These are phyloP conservation scores for Cetonia aurata DNA, from an alignment of 2,888 invertebrate species.

Conservation along the genomic window DNA sequence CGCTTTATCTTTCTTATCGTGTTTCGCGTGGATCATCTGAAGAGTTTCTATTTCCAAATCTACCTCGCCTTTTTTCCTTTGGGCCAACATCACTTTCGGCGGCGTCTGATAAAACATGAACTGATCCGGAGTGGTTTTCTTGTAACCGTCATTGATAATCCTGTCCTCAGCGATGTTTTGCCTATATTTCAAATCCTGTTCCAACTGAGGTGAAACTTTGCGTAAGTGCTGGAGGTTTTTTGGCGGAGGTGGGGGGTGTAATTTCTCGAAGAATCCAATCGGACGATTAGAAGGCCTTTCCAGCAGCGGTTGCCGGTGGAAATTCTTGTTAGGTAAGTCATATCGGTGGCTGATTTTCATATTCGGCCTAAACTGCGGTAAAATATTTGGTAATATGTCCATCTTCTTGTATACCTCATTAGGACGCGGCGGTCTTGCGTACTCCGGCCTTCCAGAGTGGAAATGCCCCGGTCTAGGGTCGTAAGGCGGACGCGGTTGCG, in stretches of 20 bases:
- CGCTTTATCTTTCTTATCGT: conserved; percentile 61
- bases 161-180: conserved; percentile 43
- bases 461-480: conserved; percentile 67
- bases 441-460: conserved; percentile 65
- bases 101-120: conserved; percentile 61
- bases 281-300: conserved; percentile 66
- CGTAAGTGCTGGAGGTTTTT: conserved; percentile 66
- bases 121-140: conserved; percentile 54
- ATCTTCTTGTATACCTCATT: conserved; percentile 64
- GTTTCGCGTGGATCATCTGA: conserved; percentile 77
- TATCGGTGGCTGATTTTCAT: conserved; percentile 65
- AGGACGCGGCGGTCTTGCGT: conserved; percentile 63
- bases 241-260: conserved; percentile 64
- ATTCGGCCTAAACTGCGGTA: conserved; percentile 80
- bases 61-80: conserved; percentile 64
- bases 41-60: conserved; percentile 73
- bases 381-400: conserved; percentile 73
- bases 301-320: conserved; percentile 62
- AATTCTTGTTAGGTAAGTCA: conserved; percentile 43
- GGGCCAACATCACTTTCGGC: conserved; percentile 67
- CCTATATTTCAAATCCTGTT: conserved; percentile 54
- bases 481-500: conserved; percentile 64
- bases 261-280: conserved; percentile 65
- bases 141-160: conserved; percentile 52
- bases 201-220: conserved; percentile 66